A percentile compares a stretch with the other conserved stretches of the same genome.
Conservation (phyloP, 2,113 vertebrate species). For the Dinomys branickii region DNA sequence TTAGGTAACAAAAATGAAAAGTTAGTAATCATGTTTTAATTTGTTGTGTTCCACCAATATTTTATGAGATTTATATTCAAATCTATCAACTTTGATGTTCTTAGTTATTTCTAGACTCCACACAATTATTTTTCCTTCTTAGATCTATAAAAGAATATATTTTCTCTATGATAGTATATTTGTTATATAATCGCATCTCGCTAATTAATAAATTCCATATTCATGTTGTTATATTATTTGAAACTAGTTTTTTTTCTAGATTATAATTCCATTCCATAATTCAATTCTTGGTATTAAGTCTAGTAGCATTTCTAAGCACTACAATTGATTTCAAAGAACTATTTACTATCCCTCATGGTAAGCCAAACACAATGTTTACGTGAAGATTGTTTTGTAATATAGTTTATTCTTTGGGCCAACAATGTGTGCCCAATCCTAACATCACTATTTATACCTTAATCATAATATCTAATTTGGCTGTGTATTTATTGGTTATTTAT, state of each 20-base stretch:
- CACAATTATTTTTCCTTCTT: not conserved
- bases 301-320: not conserved
- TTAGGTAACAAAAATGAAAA: slow-evolving; percentile 8
- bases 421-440: not conserved
- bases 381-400: not conserved
- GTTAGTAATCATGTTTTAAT: not conserved
- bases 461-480: not conserved
- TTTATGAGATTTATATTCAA: slow-evolving; percentile 26
- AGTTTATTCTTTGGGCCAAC: not conserved
- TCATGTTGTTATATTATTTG: not conserved
- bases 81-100: not conserved
- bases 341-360: not conserved
- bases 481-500: not conserved
- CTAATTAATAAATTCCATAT: not conserved
- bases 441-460: not conserved
- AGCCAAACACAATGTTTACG: not conserved
- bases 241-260: slow-evolving; percentile 50
- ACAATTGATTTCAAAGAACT: not conserved
- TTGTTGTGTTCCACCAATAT: not conserved
- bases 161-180: not conserved
- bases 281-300: not conserved
- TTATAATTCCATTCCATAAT: not conserved
- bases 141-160: not conserved
- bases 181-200: slow-evolving; percentile 22
- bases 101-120: not conserved